A percentile compares a stretch with the other conserved stretches of the same genome.
phyloP scores from a whole-genome alignment of 2,797 vertebrate genomes.

The Rhynchotus rufescens region DNA sequence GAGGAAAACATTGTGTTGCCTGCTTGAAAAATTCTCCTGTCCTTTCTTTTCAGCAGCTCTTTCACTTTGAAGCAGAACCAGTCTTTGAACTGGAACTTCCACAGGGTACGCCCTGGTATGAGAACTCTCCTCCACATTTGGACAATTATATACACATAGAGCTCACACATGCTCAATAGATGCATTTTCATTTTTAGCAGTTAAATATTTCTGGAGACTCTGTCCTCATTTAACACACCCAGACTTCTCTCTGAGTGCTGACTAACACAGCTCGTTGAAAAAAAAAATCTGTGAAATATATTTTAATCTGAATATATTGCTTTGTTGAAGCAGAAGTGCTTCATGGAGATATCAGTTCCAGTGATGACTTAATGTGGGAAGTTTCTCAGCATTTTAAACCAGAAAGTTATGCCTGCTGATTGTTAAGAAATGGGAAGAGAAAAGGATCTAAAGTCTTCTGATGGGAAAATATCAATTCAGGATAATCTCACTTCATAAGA shows the following conservation, averaged over 20 bases:
- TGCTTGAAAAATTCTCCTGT: not conserved
- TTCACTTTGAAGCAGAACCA: not conserved
- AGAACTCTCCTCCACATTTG: not conserved
- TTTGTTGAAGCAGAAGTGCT: not conserved
- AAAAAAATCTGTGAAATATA: not conserved
- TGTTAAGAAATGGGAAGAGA: not conserved
- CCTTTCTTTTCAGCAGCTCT: not conserved
- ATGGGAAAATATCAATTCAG: not conserved
- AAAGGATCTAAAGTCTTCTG: not conserved
- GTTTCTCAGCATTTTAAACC: constrained; percentile 12
- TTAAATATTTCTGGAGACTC: constrained; percentile 33
- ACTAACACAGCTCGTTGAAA: not conserved
- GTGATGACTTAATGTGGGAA: not conserved
- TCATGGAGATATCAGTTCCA: not conserved
- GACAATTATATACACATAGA: not conserved
- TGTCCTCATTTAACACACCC: not conserved
- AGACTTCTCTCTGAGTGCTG: not conserved
- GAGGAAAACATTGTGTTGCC: not conserved
- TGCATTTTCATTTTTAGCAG: constrained; percentile 9
- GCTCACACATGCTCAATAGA: not conserved
- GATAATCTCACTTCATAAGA: not conserved
- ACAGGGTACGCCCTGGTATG: not conserved
- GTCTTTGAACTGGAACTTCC: not conserved
- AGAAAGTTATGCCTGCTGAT: not conserved
- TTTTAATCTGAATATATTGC: not conserved